Conservation (phyloP, 2,888 invertebrate species). For the Clistopyga incitator region DNA sequence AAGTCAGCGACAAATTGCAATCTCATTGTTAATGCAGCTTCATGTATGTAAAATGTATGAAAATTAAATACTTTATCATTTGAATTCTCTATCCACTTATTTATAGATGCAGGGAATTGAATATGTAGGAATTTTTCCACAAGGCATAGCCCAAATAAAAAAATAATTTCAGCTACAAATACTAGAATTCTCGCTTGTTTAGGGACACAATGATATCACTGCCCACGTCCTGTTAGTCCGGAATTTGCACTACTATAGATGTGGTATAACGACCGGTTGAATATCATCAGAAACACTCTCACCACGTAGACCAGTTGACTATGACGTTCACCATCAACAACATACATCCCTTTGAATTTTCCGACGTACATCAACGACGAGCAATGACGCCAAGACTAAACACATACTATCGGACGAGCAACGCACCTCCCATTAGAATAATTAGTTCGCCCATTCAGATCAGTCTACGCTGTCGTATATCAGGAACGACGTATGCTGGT, state of each 20-base stretch:
- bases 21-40: neutral
- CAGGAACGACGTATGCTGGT: conserved; percentile 13
- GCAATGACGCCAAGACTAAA: conserved; percentile 55
- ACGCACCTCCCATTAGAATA: conserved; percentile 78
- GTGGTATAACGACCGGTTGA: neutral
- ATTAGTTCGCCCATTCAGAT: conserved; percentile 73
- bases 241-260: too few species aligned
- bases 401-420: conserved; percentile 72
- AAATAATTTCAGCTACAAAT: too few species aligned
- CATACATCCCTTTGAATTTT: conserved; percentile 51
- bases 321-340: neutral
- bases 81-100: neutral
- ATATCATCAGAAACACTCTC: neutral
- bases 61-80: neutral
- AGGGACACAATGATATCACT: neutral
- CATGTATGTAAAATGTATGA: too few species aligned
- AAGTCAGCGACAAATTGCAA: neutral
- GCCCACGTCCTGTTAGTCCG: neutral
- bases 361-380: conserved; percentile 40
- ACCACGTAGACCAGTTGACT: conserved; percentile 1
- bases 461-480: conserved; percentile 32
- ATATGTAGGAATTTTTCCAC: too few species aligned
- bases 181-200: too few species aligned
- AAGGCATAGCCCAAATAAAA: too few species aligned
- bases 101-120: too few species aligned